Evolutionary conservation across 2,797 vertebrate genomes (phyloP), one percentile per base, ranked within the genome.

Genomic region (Acrossocheilus fasciatus): DNA sequence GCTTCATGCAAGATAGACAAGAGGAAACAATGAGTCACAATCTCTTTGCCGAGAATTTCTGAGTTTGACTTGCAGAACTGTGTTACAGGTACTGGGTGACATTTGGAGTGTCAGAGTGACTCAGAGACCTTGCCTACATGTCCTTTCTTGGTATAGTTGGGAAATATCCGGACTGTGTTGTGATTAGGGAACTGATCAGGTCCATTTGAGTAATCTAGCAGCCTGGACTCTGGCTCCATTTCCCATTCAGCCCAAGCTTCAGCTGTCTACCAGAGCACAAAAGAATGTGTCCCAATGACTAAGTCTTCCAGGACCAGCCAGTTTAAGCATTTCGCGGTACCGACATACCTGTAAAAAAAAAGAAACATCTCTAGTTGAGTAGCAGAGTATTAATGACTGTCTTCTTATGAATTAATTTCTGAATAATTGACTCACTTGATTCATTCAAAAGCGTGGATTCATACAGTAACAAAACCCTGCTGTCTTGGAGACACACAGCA

Each of bases 1-100:
- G 77, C 50, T 30, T 50, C 12, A 45, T 84, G 81, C 68, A 52
- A 83, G 75, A 69, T 74, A 76, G n/a, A n/a, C n/a, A n/a, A n/a
- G 43, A 66, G 74, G 80, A 90, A 87, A 75, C 4, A 7, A 59
- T 85, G 83, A 88, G 59, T 68, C 78, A n/a, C 41, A 30, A 18
- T 6, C 73, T 18, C 45, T 66, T 81, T 39, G 62, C n/a, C 64
- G n/a, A 43, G 11, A 41, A 26, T 86, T 86, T 81, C 11, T 36
- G 26, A 47, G 57, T 83, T 54, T 18, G 36, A 43, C 5, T 62
- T 83, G 18, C 30, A 34, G 36, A 86, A 80, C 54, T 73, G 45
- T 62, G 18, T 17, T 66, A 23, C 20, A 39, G 62, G 12, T 84
- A n/a, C 36, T n/a, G 30, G 43, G 3, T 43, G 36, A n/a, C 23